These are phyloP conservation scores for Trachelus tabidus DNA, from an alignment of 2,888 invertebrate genomes.

Conservation along the genomic window DNA sequence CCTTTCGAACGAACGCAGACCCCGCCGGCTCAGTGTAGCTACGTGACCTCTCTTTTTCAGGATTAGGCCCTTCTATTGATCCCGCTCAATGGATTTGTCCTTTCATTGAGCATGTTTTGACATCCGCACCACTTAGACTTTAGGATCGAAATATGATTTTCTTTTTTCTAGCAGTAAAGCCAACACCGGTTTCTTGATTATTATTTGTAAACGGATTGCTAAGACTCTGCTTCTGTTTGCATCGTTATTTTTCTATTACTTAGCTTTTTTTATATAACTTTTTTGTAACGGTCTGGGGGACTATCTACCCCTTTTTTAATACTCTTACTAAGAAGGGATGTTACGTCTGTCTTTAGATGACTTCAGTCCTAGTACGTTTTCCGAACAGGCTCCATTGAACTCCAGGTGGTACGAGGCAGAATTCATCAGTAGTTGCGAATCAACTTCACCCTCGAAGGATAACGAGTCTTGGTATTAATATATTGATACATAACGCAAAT, in stretches of 20 bases:
- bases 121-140: conserved; percentile 37
- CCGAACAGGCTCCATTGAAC: background rate
- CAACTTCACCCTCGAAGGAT: background rate
- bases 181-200: background rate
- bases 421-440: background rate
- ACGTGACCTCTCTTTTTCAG: conserved; percentile 17
- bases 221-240: background rate
- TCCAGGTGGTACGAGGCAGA: background rate
- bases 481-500: background rate
- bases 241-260: background rate
- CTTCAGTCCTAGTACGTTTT: background rate
- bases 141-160: conserved; percentile 11
- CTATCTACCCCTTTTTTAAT: background rate
- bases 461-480: background rate
- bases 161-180: conserved; percentile 6
- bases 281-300: background rate
- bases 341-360: background rate
- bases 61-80: conserved; percentile 50
- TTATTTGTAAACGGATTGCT: background rate
- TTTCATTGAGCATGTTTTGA: conserved; percentile 51
- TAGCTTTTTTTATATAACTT: background rate
- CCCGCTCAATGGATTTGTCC: conserved; percentile 43
- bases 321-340: background rate
- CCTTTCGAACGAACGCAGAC: conserved; percentile 14
- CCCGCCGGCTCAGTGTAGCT: conserved; percentile 13